These are phyloP conservation scores for Craterocephalus amniculus DNA, from an alignment of 2,797 vertebrate genomes.

Conservation along the genomic window DNA sequence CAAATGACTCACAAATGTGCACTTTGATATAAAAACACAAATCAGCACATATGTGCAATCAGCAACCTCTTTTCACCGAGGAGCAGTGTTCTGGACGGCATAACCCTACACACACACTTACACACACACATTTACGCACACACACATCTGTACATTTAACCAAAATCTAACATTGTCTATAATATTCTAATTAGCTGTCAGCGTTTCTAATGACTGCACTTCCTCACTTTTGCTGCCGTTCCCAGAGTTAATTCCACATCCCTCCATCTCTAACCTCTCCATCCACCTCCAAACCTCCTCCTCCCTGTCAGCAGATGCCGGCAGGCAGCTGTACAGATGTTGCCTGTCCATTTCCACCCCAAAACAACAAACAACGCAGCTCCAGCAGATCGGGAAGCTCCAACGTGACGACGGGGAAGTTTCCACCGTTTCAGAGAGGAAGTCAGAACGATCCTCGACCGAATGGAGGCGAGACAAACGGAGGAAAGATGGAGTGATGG, in stretches of 20 bases:
- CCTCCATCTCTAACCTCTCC: not conserved
- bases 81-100: slow-evolving; percentile 11
- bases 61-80: slow-evolving; percentile 38
- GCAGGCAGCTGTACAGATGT: slow-evolving; percentile 53
- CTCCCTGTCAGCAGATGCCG: slow-evolving; percentile 23
- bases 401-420: not conserved
- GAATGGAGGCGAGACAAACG: slow-evolving; percentile 5
- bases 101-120: not conserved
- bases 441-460: not conserved
- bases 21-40: slow-evolving; percentile 41
- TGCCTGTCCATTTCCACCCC: slow-evolving; percentile 26
- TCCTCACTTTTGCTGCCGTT: not conserved
- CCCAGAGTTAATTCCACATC: not conserved
- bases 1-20: slow-evolving; percentile 39
- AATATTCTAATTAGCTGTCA: not conserved
- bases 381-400: slow-evolving; percentile 2
- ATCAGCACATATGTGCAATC: slow-evolving; percentile 57
- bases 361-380: slow-evolving; percentile 15
- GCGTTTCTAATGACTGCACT: not conserved
- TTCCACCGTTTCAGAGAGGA: not conserved
- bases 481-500: slow-evolving; percentile 14
- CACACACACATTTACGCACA: not conserved
- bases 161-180: not conserved
- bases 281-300: slow-evolving; percentile 6
- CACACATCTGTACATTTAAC: not conserved